phyloP scores from a whole-genome alignment of 2,888 invertebrate species.

The Coecobrya sp. region DNA sequence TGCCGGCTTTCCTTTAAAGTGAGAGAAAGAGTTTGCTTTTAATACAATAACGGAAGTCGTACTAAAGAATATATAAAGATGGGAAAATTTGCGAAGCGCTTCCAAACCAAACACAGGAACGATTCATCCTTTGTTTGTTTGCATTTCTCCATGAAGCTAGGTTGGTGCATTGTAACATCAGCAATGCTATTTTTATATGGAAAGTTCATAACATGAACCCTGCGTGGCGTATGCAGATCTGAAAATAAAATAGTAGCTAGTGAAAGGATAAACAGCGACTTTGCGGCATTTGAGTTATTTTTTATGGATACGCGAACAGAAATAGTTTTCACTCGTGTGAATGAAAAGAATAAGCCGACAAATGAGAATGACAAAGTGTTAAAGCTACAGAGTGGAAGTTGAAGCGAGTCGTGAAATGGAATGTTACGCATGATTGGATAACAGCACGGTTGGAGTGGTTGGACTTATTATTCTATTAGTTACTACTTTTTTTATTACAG shows the following conservation, averaged over 20 bases:
- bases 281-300: background rate
- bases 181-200: background rate
- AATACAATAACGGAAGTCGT: background rate
- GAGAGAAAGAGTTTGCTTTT: constrained; percentile 6
- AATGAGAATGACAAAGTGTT: background rate
- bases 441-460: background rate
- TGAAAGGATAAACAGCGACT: background rate
- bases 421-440: background rate
- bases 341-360: background rate
- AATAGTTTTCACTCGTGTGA: constrained; percentile 42
- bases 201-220: background rate
- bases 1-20: constrained; percentile 3
- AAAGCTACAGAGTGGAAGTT: constrained; percentile 8
- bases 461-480: background rate
- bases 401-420: constrained; percentile 5
- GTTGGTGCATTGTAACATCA: too few species aligned
- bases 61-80: constrained; percentile 11
- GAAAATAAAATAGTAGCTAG: constrained; percentile 8
- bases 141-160: background rate
- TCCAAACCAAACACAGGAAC: background rate
- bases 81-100: constrained; percentile 18
- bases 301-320: background rate
- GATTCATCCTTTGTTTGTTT: constrained; percentile 34
- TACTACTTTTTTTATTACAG: too few species aligned
- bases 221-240: background rate